Evolutionary conservation across 2,113 vertebrate species (phyloP), one percentile per base, ranked within the genome.

Genomic region (Tragelaphus scriptus): DNA sequence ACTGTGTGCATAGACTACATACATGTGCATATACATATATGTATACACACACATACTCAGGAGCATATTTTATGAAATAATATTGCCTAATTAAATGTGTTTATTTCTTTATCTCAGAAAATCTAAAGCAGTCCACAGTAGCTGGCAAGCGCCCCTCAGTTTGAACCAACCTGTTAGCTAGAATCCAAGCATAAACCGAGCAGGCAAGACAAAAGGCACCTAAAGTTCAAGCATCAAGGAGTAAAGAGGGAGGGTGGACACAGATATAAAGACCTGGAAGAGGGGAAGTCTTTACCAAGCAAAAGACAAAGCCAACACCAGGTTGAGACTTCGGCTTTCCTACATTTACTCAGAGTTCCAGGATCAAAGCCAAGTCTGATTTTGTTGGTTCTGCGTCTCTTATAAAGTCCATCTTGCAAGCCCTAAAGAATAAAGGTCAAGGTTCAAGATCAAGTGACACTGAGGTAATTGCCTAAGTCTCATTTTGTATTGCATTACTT

Each of bases 51-150:
- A 77, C 23, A 26, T 96, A 79, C 96, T 98, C 90, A 93, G 94
- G 86, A 96, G 53, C 23, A 40, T 92, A 68, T 95, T 81, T 95
- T 91, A 80, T 98, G 96, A 97, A 36, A 96, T 97, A 98, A 96
- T 93, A 97, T 99, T 98, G 99, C 99, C 99, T 99, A 99, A 99
- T 99, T 98, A 98, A 98, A 99, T 99, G 99, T 99, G 99, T 99
- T 99, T 99, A 99, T 99, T 99, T 99, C 99, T 99, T 99, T 99
- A 99, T 99, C 99, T 99, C 99, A 99, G 99, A 99, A 99, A 99
- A 99, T 99, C 98, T 99, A 99, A 99, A 99, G 99, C 99, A 99
- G 98, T 99, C 97, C 97, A 99, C 99, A 99, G 99, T 99, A 98
- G 99, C 99, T 99, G 99, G 99, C 99, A 99, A 98, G 98, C 94